Percentiles rank a stretch among this genome's conserved stretches.
These are phyloP conservation scores for Papio anubis DNA, from an alignment of 2,113 vertebrate species.

Conservation along the genomic window DNA sequence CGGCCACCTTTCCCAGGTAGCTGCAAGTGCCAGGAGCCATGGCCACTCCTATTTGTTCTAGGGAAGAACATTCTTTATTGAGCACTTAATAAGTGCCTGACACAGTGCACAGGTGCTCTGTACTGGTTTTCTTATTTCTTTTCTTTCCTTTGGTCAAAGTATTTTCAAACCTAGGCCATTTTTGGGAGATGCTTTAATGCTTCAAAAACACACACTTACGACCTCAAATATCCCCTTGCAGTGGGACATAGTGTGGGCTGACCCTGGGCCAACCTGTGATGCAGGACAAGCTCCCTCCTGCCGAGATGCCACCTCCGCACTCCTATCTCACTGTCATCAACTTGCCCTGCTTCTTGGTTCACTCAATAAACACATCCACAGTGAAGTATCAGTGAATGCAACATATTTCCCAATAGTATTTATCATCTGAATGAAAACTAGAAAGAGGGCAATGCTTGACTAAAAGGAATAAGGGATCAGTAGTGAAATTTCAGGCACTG, in stretches of 20 bases:
- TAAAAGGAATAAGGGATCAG: background rate
- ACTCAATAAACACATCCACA: background rate
- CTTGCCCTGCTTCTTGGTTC: background rate
- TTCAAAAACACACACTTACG: background rate
- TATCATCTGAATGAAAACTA: background rate
- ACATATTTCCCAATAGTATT: background rate
- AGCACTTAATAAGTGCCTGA: background rate
- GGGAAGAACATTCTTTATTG: background rate
- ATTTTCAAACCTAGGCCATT: background rate
- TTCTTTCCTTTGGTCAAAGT: background rate
- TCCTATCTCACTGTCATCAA: accelerated
- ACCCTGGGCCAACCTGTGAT: background rate
- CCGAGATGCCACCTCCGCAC: background rate
- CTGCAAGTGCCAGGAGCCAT: background rate
- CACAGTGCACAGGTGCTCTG: accelerated
- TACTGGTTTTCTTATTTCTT: background rate
- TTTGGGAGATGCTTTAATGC: background rate
- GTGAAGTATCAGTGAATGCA: background rate
- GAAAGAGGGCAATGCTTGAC: background rate
- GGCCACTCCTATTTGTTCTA: accelerated
- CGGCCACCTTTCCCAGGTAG: background rate
- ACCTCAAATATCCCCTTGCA: background rate
- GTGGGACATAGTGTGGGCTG: background rate
- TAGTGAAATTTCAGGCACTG: background rate
- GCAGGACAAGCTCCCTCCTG: background rate